phyloP scores from a whole-genome alignment of 2,113 vertebrate species.

The Edolisoma coerulescens region DNA sequence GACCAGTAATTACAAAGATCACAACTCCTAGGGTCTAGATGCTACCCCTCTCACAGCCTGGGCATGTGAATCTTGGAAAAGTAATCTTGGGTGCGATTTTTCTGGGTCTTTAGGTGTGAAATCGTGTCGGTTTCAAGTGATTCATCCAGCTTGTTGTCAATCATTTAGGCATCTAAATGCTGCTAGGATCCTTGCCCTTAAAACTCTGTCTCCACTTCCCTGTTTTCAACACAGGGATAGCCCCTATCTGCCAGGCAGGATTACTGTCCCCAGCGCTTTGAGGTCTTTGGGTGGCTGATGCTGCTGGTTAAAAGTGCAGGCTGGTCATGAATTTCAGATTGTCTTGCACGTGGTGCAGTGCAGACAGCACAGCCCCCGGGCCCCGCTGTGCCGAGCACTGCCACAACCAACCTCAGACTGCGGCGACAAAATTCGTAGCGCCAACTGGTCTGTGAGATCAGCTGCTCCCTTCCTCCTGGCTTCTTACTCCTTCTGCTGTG shows the following conservation, averaged over 20 bases:
- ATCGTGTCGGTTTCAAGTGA: not conserved
- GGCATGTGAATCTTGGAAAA: not conserved
- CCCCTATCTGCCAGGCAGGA: not conserved
- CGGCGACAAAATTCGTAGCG: constrained; percentile 21
- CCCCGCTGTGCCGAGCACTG: constrained; percentile 8
- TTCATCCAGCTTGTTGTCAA: not conserved
- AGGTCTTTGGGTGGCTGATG: not conserved
- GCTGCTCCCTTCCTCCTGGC: constrained; percentile 24
- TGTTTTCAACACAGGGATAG: not conserved
- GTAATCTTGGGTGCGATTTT: not conserved
- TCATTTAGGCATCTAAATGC: not conserved
- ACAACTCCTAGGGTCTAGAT: not conserved
- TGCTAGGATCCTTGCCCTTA: not conserved
- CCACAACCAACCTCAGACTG: not conserved
- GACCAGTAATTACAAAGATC: not conserved
- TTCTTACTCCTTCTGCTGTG: not conserved
- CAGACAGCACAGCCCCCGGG: not conserved
- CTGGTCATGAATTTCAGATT: constrained; percentile 57
- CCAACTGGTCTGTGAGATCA: constrained; percentile 19
- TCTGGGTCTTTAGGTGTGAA: not conserved
- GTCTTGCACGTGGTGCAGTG: constrained; percentile 28
- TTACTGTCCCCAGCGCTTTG: not conserved
- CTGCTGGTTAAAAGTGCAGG: constrained; percentile 41
- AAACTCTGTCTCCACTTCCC: not conserved
- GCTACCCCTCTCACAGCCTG: not conserved